phyloP scores from a whole-genome alignment of 2,113 vertebrate genomes.

The Alaudala cheleensis region DNA sequence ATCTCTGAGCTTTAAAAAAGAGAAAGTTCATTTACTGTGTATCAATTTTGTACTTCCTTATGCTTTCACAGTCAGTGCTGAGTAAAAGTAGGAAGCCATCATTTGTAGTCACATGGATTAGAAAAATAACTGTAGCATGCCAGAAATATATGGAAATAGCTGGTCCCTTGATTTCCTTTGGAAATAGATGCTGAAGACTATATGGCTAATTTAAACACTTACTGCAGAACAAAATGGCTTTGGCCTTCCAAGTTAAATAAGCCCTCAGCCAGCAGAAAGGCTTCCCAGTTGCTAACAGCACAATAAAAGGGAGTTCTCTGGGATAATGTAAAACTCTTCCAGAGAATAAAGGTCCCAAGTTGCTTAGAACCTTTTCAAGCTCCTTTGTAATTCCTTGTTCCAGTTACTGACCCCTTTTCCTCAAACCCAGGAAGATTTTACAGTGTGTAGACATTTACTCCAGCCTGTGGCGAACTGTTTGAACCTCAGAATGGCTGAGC shows the following conservation, averaged over 20 bases:
- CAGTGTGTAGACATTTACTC: not conserved
- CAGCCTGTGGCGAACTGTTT: not conserved
- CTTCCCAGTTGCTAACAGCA: not conserved
- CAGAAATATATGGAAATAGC: not conserved
- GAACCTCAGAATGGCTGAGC: not conserved
- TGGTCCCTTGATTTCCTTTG: not conserved
- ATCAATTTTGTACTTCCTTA: not conserved
- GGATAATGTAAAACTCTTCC: not conserved
- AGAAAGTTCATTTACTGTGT: not conserved
- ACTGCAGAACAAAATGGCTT: not conserved
- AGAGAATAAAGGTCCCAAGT: not conserved
- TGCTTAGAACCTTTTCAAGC: not conserved
- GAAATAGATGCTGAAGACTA: not conserved
- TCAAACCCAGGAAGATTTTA: not conserved
- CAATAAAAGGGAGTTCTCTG: not conserved
- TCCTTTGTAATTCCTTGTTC: not conserved
- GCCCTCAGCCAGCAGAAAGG: not conserved
- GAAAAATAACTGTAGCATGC: not conserved
- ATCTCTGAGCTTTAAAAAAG: not conserved
- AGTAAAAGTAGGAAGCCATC: not conserved
- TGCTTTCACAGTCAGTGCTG: not conserved
- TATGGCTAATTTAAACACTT: not conserved
- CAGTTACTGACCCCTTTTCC: not conserved
- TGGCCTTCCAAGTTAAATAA: constrained; percentile 24
- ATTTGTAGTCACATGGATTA: not conserved